Base-by-base conservation (phyloP, 2,113 vertebrate genomes). In the Hemichromis elongatus region DNA sequence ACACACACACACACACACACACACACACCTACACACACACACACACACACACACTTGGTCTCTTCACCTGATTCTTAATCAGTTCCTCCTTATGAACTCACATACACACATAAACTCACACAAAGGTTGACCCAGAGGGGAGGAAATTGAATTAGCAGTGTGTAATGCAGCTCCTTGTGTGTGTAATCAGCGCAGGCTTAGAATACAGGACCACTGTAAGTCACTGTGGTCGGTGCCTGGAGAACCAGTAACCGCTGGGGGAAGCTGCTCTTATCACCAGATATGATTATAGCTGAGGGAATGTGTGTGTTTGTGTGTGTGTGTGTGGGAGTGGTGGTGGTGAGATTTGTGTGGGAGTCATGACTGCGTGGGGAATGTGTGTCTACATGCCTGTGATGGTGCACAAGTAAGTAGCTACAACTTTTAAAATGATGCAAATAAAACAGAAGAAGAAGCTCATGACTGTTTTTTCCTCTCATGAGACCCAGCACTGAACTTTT, bases 91-190 rank as follows among this genome's bases (percentile, higher is more conserved):
- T 45, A 66, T 82, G 33, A 79, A 75, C 86, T 33, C 85, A 81
- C 45, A 55, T 40, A 77, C 61, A 79, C 61, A 79, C 82, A 87
- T 54, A 79, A 78, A 91, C 59, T 77, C 42, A 80, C 87, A 90
- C 80, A 87, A 40, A 82, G 33, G 66, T 89, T 91, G 91, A 94
- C 86, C 92, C 59, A 18, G 73, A 78, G 83, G 80, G 81, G 82
- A 93, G 94, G 94, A 95, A 95, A 95, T 96, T 92, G 86, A 95
- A 93, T 96, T 95, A 95, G 77, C 82, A 54, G 56, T 79, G 88
- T 90, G 88, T 95, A 94, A 96, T 95, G 81, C 87, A 88, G 87
- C 91, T 91, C 92, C 92, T 93, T 93, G 93, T 95, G 94, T 92
- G 90, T 94, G 91, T 89, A 95, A 95, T 96, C 93, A 95, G 90